These are phyloP conservation scores for Diorhabda elongata DNA, from an alignment of 1,140 invertebrate species.

Conservation along the genomic window DNA sequence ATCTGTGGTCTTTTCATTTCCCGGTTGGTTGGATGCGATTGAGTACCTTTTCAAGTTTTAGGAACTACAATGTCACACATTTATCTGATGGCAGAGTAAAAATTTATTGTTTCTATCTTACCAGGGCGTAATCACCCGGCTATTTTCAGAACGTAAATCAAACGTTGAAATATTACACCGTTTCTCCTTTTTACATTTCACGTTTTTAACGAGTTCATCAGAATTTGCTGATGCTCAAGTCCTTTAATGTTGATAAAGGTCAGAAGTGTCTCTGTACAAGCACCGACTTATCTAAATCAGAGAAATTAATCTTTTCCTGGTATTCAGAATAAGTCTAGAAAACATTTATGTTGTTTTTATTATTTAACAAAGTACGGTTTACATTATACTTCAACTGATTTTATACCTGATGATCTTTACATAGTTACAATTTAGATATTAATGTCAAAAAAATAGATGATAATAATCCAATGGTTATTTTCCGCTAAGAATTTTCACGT, in stretches of 20 bases:
- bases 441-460: too few species aligned
- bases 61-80: constrained; percentile 45
- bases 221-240: neutral
- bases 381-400: too few species aligned
- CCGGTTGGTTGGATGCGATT: constrained; percentile 44
- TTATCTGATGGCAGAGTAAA: constrained; percentile 41
- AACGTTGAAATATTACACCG: constrained; percentile 13
- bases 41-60: constrained; percentile 45
- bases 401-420: too few species aligned
- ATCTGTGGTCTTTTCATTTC: constrained; percentile 45
- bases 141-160: constrained; percentile 16
- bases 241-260: neutral
- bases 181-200: neutral
- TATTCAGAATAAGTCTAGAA: too few species aligned
- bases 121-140: constrained; percentile 10
- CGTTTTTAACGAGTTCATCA: constrained; percentile 1
- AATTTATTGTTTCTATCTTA: constrained; percentile 36
- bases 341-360: too few species aligned
- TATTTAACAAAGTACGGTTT: too few species aligned
- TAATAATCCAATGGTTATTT: too few species aligned
- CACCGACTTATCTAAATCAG: too few species aligned
- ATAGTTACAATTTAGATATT: too few species aligned
- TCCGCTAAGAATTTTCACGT: too few species aligned
- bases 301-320: too few species aligned
- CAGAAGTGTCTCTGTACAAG: neutral